Conservation (phyloP, 2,797 vertebrate species). For the Gallinago solitaria region DNA sequence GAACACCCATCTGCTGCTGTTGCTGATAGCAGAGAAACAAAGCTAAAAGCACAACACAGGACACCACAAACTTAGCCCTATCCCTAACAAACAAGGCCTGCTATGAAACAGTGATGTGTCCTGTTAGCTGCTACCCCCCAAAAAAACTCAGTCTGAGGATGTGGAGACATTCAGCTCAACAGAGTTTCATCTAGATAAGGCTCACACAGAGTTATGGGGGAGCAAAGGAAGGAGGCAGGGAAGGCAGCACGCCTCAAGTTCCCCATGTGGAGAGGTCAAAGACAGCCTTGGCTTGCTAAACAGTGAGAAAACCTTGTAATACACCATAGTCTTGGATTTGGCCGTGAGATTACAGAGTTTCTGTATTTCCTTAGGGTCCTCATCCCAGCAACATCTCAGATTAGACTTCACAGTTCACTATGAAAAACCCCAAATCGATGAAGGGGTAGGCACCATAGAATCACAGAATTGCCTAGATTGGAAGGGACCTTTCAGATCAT, state of each 20-base stretch:
- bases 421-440: neutral
- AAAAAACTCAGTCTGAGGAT: neutral
- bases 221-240: neutral
- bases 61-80: neutral
- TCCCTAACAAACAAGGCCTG: neutral
- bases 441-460: neutral
- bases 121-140: neutral
- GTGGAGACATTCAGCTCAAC: neutral
- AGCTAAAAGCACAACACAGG: neutral
- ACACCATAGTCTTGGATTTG: neutral
- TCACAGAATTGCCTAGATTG: no score
- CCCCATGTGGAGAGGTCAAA: neutral
- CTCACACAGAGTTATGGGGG: neutral
- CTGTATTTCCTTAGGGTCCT: neutral
- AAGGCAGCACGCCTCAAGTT: neutral
- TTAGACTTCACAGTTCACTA: neutral
- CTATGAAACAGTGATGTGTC: neutral
- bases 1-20: neutral
- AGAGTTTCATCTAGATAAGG: neutral
- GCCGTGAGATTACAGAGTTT: neutral
- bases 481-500: no score
- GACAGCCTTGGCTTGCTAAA: neutral
- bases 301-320: neutral
- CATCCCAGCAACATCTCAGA: neutral
- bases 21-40: neutral